Conservation (phyloP, 2,113 vertebrate genomes). For the Callocephalon fimbriatum region DNA sequence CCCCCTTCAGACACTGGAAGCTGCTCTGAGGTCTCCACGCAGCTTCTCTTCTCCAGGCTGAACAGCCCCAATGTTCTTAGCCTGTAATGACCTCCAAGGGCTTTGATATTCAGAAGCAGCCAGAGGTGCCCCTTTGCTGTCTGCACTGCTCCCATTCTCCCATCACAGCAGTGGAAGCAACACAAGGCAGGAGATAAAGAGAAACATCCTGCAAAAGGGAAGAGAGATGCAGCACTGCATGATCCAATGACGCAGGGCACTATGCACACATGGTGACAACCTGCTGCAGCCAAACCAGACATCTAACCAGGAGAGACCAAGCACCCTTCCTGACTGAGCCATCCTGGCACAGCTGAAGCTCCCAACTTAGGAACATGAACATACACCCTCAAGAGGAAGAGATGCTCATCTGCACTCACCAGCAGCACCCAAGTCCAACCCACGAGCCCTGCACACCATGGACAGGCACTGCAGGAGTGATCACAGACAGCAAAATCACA, state of each 20-base stretch:
- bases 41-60: not conserved
- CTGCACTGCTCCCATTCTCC: slow-evolving; percentile 4
- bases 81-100: not conserved
- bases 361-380: fast-evolving
- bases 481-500: not conserved
- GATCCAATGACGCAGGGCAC: not conserved
- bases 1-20: not conserved
- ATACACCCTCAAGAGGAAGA: not conserved
- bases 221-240: not conserved
- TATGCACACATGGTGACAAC: fast-evolving
- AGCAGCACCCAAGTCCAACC: not conserved
- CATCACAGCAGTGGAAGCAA: slow-evolving; percentile 66
- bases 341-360: not conserved
- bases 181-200: slow-evolving; percentile 74
- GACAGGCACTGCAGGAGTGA: not conserved
- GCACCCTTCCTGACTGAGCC: not conserved
- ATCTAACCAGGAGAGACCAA: not conserved
- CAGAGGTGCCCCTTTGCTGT: not conserved
- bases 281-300: not conserved
- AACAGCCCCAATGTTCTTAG: not conserved
- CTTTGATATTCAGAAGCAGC: not conserved
- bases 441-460: not conserved
- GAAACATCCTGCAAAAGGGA: slow-evolving; percentile 70
- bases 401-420: not conserved
- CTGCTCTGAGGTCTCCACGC: not conserved